A percentile compares a stretch with the other conserved stretches of the same genome.
Conservation (phyloP, 2,888 invertebrate species). For the Steinernema carpocapsae region DNA sequence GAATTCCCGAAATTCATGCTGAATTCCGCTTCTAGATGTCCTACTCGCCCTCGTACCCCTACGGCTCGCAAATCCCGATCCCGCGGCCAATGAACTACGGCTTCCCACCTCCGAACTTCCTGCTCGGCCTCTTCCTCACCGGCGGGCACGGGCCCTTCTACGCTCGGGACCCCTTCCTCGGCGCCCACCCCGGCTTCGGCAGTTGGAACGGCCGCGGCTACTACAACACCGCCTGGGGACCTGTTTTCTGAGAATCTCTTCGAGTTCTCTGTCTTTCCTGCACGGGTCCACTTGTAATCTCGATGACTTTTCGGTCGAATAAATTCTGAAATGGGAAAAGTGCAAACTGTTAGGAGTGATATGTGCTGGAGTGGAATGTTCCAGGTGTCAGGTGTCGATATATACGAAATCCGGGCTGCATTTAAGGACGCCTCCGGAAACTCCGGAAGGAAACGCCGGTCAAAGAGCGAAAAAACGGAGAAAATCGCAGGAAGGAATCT, state of each 20-base stretch:
- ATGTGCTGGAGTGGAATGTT: no score
- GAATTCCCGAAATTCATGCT: neutral
- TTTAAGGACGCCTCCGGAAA: no score
- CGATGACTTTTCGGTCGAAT: conserved; percentile 6
- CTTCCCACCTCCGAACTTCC: conserved; percentile 45
- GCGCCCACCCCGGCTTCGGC: conserved; percentile 55
- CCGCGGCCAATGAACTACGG: conserved; percentile 44
- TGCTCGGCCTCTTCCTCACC: conserved; percentile 48
- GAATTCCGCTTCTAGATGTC: conserved; percentile 4
- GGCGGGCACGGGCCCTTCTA: conserved; percentile 42
- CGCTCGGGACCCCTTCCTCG: conserved; percentile 42
- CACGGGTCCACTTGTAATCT: conserved; percentile 10
- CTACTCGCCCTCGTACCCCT: conserved; percentile 42
- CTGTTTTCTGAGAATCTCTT: conserved; percentile 51
- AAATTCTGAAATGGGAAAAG: neutral
- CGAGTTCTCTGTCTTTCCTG: neutral
- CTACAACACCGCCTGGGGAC: conserved; percentile 54
- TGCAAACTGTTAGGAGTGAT: no score
- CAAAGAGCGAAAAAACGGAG: no score
- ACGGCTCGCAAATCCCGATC: conserved; percentile 40
- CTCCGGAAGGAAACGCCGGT: no score
- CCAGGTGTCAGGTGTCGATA: no score
- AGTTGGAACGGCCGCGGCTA: conserved; percentile 53
- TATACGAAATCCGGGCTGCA: no score
- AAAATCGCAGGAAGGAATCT: no score